Evolutionary conservation across 2,113 vertebrate species (phyloP), one percentile per base, ranked within the genome.

Genomic region (Hemibagrus wyckioides): DNA sequence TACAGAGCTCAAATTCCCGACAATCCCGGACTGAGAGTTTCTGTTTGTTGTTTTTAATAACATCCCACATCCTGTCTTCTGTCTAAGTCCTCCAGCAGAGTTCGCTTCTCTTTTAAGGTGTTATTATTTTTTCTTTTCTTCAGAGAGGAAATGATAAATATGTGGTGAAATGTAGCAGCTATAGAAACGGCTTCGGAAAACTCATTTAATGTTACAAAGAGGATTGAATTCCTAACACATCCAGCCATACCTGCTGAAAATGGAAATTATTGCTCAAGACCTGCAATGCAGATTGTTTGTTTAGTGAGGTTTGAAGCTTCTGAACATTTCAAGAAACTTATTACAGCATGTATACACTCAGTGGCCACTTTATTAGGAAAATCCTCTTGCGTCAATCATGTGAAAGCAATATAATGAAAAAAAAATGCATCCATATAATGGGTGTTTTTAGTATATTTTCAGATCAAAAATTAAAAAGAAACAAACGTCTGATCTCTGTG

Each of bases 11-110:
- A 48, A 39, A 83, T 86, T 89, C 73, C 85, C 33, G 30, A n/a
- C 76, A 65, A 83, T 63, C 17, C 39, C 67, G 48, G 67, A 23
- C 41, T 25, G 56, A 44, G 69, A 86, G 25, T 77, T 83, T 65
- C 28, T 86, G 71, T 86, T 86, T 89, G 61, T 86, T 89, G 50
- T 80, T 80, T 67, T 80, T 82, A 86, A 77, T 89, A 81, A 81
- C 54, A 59, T 59, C 56, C 54, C 88, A 89, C 54, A 39, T 84
- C 76, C 81, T 57, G 28, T 52, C 25, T 44, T 56, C 84, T 59
- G 54, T 39, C 71, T 63, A 9, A 17, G 25, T 67, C n/a, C 15
- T 61, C 25, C 44, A 13, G 30, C 57, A 44, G 56, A 50, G n/a
- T 50, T 65, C n/a, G n/a, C 33, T 69, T 80, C 14, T 65, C 57